A percentile compares a stretch with the other conserved stretches of the same genome.
Evolutionary conservation across 2,113 vertebrate species (phyloP).

Genomic region (Sinocyclocheilus grahami): DNA sequence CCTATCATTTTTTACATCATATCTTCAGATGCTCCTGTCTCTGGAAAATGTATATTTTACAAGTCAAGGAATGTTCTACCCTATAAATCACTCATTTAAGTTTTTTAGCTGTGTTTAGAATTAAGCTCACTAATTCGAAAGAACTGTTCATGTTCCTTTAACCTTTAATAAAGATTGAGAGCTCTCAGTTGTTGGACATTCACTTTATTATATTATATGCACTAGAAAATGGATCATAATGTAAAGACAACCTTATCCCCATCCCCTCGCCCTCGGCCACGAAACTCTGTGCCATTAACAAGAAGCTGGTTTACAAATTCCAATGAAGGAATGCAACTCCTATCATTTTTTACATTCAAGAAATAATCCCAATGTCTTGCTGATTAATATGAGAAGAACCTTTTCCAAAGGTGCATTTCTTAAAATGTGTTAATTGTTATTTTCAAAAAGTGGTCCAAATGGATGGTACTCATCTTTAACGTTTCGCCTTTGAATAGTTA

Average conservation of each 20-base stretch:
- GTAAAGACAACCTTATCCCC: neutral
- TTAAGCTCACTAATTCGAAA: neutral
- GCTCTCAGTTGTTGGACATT: neutral
- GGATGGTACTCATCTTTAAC: neutral
- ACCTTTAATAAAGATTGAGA: neutral
- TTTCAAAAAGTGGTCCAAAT: neutral
- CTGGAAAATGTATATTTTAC: neutral
- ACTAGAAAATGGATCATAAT: neutral
- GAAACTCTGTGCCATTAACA: neutral
- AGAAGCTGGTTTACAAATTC: neutral
- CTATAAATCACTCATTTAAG: neutral
- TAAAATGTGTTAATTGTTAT: neutral
- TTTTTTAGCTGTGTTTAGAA: neutral
- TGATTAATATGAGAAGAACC: neutral
- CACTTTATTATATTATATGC: neutral
- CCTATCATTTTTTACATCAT: neutral
- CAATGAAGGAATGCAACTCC: neutral
- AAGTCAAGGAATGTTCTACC: neutral
- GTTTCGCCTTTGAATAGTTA: constrained; percentile 13
- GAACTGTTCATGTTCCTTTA: neutral
- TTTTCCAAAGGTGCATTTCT: neutral
- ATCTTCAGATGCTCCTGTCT: neutral
- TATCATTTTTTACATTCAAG: neutral
- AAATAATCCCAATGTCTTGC: neutral
- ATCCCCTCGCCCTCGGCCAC: neutral